These are phyloP conservation scores for Hipposideros larvatus DNA, from an alignment of 2,797 vertebrate species.

Conservation along the genomic window DNA sequence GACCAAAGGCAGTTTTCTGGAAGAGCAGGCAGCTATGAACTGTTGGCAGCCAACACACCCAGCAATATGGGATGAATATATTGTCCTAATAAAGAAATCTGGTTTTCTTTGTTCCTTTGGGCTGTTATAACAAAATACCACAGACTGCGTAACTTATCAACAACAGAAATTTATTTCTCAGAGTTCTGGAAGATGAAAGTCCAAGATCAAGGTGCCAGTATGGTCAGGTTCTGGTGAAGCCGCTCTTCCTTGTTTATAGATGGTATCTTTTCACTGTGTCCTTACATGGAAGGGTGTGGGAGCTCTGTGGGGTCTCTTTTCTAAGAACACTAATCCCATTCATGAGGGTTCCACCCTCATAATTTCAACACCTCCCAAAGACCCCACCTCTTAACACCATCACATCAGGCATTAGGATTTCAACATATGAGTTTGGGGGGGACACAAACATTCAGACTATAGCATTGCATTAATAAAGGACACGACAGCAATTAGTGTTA, in stretches of 20 bases:
- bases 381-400: neutral
- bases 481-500: neutral
- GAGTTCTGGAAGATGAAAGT: neutral
- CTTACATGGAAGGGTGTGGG: neutral
- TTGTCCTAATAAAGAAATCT: neutral
- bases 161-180: neutral
- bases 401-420: neutral
- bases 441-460: neutral
- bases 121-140: neutral
- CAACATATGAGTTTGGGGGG: neutral
- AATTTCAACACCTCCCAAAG: neutral
- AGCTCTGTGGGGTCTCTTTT: neutral
- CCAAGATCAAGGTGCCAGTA: neutral
- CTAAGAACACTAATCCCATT: neutral
- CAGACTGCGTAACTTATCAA: neutral
- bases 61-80: neutral
- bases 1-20: neutral
- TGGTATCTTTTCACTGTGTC: neutral
- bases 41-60: neutral
- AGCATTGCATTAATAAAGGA: neutral
- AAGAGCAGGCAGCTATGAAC: neutral
- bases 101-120: neutral
- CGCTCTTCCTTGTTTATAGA: neutral
- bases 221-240: neutral
- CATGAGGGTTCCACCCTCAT: neutral